Evolutionary conservation across 2,888 invertebrate genomes (phyloP), one percentile per base, ranked within the genome.

Genomic region (Troides helena): DNA sequence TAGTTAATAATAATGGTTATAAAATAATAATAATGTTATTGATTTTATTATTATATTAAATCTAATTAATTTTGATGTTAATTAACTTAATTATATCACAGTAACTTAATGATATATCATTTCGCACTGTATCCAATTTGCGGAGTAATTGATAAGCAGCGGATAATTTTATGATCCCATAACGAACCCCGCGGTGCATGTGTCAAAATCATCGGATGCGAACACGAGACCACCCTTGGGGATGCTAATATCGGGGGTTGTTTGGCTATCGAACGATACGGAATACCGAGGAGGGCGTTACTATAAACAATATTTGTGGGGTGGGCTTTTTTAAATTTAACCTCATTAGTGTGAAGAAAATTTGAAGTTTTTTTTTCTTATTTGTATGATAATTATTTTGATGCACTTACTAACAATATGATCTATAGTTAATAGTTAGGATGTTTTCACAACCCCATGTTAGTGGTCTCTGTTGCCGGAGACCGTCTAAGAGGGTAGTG

Each of bases 161-260:
- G 66, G 66, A 66, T 62, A 66, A 66, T 70, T 70, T 70, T 66
- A 70, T 70, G 70, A 70, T 70, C 70, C 62, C 65, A 69, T 69
- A 65, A 64, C 60, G 46, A 21, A 67, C 65, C 69, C 69, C 57
- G 43, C 58, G 58, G 39, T 65, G 59, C 70, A 71, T 71, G 72
- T 73, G 73, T 73, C 67, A 61, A 70, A 67, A 73, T 73, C 70
- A 71, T 70, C 39, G 69, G 65, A 57, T 67, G 56, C 68, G 70
- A 73, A 70, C 68, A 56, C 57, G 69, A 69, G 69, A 57, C 30
- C 25, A 58, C 73, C 73, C 70, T 25, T 5, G 68, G 30, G 71
- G 71, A 68, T n/a, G 61, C 56, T 63, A 53, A 50, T 59, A 18
- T 25, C 10, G 10, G 58, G 62, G 50, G 65, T 63, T 39, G 59